Base-by-base conservation (phyloP, 2,888 invertebrate species). In the Cylindroiulus punctatus region DNA sequence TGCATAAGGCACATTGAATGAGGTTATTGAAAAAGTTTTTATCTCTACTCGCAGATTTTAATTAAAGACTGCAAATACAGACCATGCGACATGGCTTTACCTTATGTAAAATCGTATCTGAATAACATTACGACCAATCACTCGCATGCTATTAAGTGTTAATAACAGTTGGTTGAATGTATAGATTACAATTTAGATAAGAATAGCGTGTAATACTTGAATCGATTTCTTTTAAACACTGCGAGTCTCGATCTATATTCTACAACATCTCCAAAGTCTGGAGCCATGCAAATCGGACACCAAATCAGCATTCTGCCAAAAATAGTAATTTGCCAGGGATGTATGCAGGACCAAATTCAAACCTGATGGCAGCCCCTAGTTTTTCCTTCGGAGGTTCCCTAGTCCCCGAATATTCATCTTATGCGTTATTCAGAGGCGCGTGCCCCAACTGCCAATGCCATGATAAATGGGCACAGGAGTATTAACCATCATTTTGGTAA, bases 401-500 rank as follows among this genome's bases (percentile, higher is more conserved):
- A 76, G 76, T 26, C 76, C 30, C 22, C 22, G 22, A 22, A 65
- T 22, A 65, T 65, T 76, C 76, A 30, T 76, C 26, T 76, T 30
- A 76, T 26, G 76, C 76, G 76, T 30, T 30, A 76, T 76, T 30
- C 76, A 76, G 30, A 76, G 30, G 76, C 30, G 17, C 76, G 76
- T 76, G 76, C 76, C 30, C 76, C 30, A 76, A 76, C 76, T 76
- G 76, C 76, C 76, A 76, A 76, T 76, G 76, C 14, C 12, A 30
- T 17, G 76, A 76, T 76, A 76, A 30, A 76, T 76, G 76, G 30
- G 22, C 76, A 30, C 30, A 17, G 12, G 76, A 76, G 76, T 76
- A 76, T 76, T 76, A 76, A 76, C 30, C 76, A 17, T 30, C 30
- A 76, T 76, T 76, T 76, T 76, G 76, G 76, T 30, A 76, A 76